Conservation (phyloP, 2,113 vertebrate genomes). For the Ailurus styani region DNA sequence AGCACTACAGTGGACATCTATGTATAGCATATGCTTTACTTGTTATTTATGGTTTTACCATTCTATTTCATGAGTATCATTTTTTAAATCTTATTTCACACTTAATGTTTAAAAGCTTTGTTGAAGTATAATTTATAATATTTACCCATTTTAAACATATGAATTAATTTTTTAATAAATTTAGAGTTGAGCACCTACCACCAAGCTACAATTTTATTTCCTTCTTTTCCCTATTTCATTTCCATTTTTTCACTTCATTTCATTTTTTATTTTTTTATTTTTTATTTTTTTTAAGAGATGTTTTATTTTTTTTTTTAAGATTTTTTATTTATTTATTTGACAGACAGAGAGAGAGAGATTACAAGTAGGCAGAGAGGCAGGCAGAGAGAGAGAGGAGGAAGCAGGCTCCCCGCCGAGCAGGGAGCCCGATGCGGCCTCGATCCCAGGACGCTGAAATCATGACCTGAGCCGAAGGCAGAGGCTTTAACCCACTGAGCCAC, state of each 20-base stretch:
- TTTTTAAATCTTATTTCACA: not conserved
- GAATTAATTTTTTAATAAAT: not conserved
- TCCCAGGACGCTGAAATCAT: no score
- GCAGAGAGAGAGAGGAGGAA: no score
- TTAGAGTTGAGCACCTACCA: not conserved
- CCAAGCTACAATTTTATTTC: not conserved
- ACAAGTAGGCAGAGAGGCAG: no score
- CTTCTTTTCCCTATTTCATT: not conserved
- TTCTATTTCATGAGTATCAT: not conserved
- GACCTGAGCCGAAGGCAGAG: no score
- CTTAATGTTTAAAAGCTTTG: not conserved
- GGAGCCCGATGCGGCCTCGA: no score
- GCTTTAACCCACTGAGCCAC: no score
- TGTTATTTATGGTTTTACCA: not conserved
- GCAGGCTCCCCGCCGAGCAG: no score
- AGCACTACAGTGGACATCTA: not conserved
- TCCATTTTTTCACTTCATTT: not conserved
- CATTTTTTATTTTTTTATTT: no score
- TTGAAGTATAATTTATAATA: not conserved
- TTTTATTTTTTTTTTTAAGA: no score
- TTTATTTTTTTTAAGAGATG: no score
- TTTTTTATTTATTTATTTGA: no score
- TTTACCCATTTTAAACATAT: not conserved
- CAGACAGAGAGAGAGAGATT: no score
- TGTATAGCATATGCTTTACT: not conserved